Evolutionary conservation across 2,888 invertebrate genomes (phyloP), one percentile per base, ranked within the genome.

Genomic region (Daptonema setosum): DNA sequence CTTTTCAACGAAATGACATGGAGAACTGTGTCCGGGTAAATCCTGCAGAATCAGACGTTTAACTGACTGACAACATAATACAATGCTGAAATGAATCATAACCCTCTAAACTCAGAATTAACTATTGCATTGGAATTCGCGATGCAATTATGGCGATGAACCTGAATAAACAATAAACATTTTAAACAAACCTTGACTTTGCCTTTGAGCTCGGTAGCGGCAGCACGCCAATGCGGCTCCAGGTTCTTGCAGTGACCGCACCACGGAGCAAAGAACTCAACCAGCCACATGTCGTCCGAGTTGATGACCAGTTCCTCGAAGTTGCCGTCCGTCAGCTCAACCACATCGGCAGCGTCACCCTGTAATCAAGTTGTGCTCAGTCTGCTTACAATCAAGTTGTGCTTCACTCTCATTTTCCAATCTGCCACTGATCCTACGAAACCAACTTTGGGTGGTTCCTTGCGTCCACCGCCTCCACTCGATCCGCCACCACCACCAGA

Each of bases 201-300:
- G 66, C 93, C 95, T 75, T 88, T 91, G 25, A 97, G 79, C 71
- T 91, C 83, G 2, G 81, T 77, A 24, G 97, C 95, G 1, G 97
- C 97, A 68, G 83, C 81, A 17, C 84, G 85, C 93, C 93, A 97
- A 62, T 91, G 85, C 0, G 95, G 95, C 56, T 85, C 93, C 56
- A 97, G 76, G 70, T 83, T 88, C 76, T 95, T 93, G 75, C 91
- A 91, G 73, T 91, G 90, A 3, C 90, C 88, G 72, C 90, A 91
- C 77, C 77, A 77, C 3, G 77, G 78, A 5, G 95, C 95, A 73
- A 81, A 95, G 78, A 97, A 95, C 74, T 95, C 93, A 1, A 99
- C 88, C 63, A 97, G 74, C 91, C 93, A 95, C 72, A 90, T 79
- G 68, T 95, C 93, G 22, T 93, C 86, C 53, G 88, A 88, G 64